Conservation (phyloP, 2,888 invertebrate species). For the Caenorhabditis zanzibari region DNA sequence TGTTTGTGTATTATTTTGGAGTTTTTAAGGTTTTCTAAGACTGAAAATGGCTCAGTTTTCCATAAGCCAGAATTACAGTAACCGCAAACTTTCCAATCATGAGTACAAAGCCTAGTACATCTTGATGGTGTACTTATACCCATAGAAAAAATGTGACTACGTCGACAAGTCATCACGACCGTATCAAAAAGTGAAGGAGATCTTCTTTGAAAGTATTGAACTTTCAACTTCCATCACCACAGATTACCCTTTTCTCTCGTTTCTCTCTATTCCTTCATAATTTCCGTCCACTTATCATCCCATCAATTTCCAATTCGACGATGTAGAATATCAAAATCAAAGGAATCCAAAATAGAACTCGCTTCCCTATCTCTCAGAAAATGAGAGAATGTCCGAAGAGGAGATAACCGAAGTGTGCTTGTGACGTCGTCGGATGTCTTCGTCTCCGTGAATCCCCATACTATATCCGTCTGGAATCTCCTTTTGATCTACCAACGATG, state of each 20-base stretch:
- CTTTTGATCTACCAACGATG: conserved; percentile 49
- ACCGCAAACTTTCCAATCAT: too few relatives aligned
- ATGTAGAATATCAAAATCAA: conserved; percentile 38
- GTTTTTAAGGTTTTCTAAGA: too few relatives aligned
- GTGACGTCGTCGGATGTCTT: conserved; percentile 53
- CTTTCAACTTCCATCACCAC: conserved; percentile 47
- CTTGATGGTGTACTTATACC: neutral
- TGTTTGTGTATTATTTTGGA: too few relatives aligned
- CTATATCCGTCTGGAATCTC: conserved; percentile 34
- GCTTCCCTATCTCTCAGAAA: neutral
- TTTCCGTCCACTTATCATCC: conserved; percentile 37
- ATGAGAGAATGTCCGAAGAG: conserved; percentile 4
- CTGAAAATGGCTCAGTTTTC: too few relatives aligned
- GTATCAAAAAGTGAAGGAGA: neutral
- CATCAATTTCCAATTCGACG: conserved; percentile 24
- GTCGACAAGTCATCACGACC: conserved; percentile 6
- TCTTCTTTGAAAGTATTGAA: conserved; percentile 27
- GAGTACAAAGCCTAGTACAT: neutral
- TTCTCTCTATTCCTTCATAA: conserved; percentile 15
- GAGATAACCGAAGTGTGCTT: conserved; percentile 60
- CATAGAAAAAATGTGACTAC: neutral
- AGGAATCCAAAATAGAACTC: conserved; percentile 60
- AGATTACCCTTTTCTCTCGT: conserved; percentile 20
- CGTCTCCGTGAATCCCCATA: neutral
- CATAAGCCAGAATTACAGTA: too few relatives aligned